phyloP scores from a whole-genome alignment of 2,113 vertebrate genomes.

The Tylochromis polylepis region DNA sequence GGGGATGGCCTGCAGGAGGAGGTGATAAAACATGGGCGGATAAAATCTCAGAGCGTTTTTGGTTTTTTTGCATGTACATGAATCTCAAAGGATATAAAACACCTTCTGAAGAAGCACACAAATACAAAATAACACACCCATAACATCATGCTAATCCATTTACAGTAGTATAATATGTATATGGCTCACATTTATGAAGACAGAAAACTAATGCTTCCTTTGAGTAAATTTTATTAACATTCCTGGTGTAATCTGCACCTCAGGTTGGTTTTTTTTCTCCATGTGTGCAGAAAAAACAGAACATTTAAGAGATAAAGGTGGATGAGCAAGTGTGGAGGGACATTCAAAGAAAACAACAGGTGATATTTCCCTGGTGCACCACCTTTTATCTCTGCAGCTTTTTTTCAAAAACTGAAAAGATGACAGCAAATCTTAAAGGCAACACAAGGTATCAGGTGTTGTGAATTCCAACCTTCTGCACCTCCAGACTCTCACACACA shows the following conservation, averaged over 20 bases:
- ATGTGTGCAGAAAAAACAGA: not conserved
- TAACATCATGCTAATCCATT: constrained; percentile 13
- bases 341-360: constrained; percentile 21
- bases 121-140: not conserved
- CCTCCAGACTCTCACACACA: not conserved
- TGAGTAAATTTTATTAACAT: constrained; percentile 44
- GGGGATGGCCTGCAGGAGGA: not conserved
- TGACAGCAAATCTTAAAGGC: not conserved
- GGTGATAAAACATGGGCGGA: not conserved
- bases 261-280: not conserved
- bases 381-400: not conserved
- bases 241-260: constrained; percentile 13
- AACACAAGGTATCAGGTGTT: not conserved
- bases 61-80: not conserved
- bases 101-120: not conserved
- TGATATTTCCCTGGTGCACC: not conserved
- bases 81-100: not conserved
- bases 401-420: constrained; percentile 13
- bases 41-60: not conserved
- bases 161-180: constrained; percentile 35
- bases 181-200: constrained; percentile 1
- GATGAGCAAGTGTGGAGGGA: not conserved
- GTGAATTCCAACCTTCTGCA: not conserved
- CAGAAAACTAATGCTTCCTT: constrained; percentile 21
- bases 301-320: not conserved